Conservation (phyloP, 2,113 vertebrate species). For the Gallinago jamesoni region DNA sequence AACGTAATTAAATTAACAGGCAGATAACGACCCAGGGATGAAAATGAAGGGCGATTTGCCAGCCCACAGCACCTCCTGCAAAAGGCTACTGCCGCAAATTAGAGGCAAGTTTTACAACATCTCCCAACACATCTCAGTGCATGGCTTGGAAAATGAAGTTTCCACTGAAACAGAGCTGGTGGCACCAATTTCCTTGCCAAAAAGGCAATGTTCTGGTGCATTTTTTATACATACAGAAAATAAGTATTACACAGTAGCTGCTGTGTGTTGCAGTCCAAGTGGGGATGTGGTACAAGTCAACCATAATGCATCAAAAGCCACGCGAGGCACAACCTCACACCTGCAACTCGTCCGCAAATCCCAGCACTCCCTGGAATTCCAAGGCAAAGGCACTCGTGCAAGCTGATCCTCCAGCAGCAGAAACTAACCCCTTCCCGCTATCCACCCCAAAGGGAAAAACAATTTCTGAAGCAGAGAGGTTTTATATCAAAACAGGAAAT, state of each 20-base stretch:
- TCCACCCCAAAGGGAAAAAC: not conserved
- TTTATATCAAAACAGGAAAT: not conserved
- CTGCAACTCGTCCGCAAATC: not conserved
- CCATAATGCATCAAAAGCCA: not conserved
- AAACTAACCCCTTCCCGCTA: not conserved
- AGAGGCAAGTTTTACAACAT: not conserved
- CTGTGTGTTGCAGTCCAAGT: not conserved
- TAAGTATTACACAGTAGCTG: not conserved
- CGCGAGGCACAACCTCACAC: not conserved
- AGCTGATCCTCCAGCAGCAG: not conserved
- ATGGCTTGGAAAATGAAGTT: not conserved
- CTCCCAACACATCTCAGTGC: not conserved
- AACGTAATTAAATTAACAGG: not conserved
- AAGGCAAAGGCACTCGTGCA: not conserved
- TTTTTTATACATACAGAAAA: not conserved
- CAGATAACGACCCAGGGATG: not conserved
- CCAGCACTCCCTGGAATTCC: not conserved
- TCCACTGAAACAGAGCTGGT: not conserved
- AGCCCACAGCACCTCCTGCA: not conserved
- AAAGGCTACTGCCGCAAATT: not conserved
- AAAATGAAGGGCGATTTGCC: not conserved
- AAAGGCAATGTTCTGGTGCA: not conserved
- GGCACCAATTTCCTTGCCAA: not conserved
- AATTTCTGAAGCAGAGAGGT: not conserved
- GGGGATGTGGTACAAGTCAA: not conserved